These are phyloP conservation scores for Nephrocerus scutellatus DNA, from an alignment of 2,888 invertebrate species.

Conservation along the genomic window DNA sequence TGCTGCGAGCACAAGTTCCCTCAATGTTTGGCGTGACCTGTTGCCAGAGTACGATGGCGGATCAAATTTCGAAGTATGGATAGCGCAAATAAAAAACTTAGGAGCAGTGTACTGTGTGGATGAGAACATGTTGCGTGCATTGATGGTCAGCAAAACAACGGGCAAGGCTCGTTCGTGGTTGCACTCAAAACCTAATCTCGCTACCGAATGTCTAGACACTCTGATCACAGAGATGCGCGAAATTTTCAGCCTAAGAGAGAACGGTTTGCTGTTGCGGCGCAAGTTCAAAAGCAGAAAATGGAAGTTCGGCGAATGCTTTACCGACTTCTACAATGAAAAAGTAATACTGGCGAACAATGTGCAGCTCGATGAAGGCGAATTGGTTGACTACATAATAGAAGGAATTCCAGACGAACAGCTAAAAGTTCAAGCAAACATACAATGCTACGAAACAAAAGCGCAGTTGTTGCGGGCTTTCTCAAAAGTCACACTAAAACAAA, in stretches of 20 bases:
- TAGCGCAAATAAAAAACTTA: no score
- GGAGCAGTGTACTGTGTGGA: no score
- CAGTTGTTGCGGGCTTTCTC: conserved; percentile 15
- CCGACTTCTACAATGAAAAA: conserved; percentile 17
- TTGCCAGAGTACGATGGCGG: no score
- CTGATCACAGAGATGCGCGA: background rate
- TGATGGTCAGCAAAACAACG: no score
- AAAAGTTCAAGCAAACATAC: conserved; percentile 15
- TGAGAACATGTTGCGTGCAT: no score
- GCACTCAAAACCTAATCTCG: conserved; percentile 5
- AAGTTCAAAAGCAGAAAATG: conserved; percentile 16
- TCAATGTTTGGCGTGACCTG: no score
- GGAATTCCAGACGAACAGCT: conserved; percentile 17
- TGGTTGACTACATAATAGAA: conserved; percentile 19
- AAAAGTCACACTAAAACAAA: no score
- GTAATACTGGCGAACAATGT: conserved; percentile 11
- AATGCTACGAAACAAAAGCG: conserved; percentile 9
- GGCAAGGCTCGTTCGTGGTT: no score
- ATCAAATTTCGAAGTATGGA: no score
- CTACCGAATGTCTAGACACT: background rate
- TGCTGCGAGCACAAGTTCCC: no score
- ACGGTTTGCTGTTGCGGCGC: conserved; percentile 13
- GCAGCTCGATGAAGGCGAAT: conserved; percentile 11
- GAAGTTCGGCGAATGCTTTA: conserved; percentile 11
- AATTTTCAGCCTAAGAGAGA: conserved; percentile 2